Evolutionary conservation across 1,140 invertebrate species (phyloP).

Genomic region (Archivesica marissinica): DNA sequence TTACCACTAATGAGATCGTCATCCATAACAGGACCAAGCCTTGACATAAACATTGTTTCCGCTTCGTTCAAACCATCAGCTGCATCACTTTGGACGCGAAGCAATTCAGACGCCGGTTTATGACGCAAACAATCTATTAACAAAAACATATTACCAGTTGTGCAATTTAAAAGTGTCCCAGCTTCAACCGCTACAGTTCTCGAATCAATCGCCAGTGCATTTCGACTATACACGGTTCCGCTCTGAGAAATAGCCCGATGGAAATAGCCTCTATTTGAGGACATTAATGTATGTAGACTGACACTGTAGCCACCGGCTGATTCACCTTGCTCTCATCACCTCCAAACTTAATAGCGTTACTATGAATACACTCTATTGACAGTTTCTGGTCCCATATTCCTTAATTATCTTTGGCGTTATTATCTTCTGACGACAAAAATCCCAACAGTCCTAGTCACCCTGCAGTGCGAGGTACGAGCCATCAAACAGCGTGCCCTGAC

Average conservation of each 20-base stretch:
- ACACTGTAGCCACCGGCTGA: slow-evolving; percentile 97
- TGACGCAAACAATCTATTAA: slow-evolving; percentile 43
- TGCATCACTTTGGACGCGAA: slow-evolving; percentile 4
- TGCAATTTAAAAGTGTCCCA: slow-evolving; percentile 32
- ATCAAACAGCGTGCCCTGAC: slow-evolving; percentile 96
- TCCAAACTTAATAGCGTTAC: slow-evolving; percentile 94
- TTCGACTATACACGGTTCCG: slow-evolving; percentile 29
- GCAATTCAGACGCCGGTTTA: neutral
- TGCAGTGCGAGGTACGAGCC: slow-evolving; percentile 89
- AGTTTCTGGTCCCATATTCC: slow-evolving; percentile 91
- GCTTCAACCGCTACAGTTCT: neutral
- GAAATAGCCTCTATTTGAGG: slow-evolving; percentile 50
- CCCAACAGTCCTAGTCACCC: slow-evolving; percentile 90
- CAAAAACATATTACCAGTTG: neutral
- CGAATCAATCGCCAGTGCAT: slow-evolving; percentile 22
- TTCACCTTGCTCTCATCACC: slow-evolving; percentile 97
- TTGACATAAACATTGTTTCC: slow-evolving; percentile 14
- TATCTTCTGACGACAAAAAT: slow-evolving; percentile 87
- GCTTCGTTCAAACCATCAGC: neutral
- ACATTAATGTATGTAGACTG: slow-evolving; percentile 88
- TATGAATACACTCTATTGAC: slow-evolving; percentile 89
- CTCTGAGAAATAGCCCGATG: slow-evolving; percentile 60
- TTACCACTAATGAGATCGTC: slow-evolving; percentile 57
- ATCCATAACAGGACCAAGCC: slow-evolving; percentile 66
- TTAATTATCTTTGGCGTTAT: slow-evolving; percentile 79